Percentiles rank a stretch among this genome's conserved stretches.
Evolutionary conservation across 1,140 invertebrate species (phyloP).

Genomic region (Saccostrea glomerata): DNA sequence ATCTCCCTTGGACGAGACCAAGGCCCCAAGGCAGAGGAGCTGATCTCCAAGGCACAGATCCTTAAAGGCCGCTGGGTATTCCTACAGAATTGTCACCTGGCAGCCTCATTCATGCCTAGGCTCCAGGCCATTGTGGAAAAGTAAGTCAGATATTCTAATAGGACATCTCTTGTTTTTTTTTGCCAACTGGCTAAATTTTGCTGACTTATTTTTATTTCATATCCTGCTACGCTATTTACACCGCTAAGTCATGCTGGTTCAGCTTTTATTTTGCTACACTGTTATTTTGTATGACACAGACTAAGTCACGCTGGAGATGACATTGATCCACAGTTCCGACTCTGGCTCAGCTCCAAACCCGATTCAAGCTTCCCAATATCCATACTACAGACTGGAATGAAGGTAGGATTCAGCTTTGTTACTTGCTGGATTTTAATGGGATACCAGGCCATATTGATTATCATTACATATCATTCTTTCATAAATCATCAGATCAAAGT

Average conservation of each 20-base stretch:
- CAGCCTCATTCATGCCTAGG: constrained; percentile 78
- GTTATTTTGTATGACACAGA: constrained; percentile 53
- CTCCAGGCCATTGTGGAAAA: constrained; percentile 77
- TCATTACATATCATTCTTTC: not conserved
- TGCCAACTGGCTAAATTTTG: not conserved
- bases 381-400: constrained; percentile 77
- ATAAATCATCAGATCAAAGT: not conserved
- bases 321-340: constrained; percentile 77
- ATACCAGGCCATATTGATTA: not conserved
- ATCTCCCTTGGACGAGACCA: constrained; percentile 78
- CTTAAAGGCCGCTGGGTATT: constrained; percentile 82
- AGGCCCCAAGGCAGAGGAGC: constrained; percentile 77
- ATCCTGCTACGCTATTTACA: too few relatives aligned
- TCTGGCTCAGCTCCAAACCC: constrained; percentile 78
- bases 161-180: too few relatives aligned
- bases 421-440: not conserved
- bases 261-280: too few relatives aligned
- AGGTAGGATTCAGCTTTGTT: constrained; percentile 56
- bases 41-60: constrained; percentile 78
- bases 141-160: constrained; percentile 53
- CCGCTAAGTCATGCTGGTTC: too few relatives aligned
- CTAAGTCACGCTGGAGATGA: constrained; percentile 73
- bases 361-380: constrained; percentile 76
- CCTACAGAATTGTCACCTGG: constrained; percentile 81
- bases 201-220: not conserved